A percentile compares a stretch with the other conserved stretches of the same genome.
These are phyloP conservation scores for Drosophila lacertosa DNA, from an alignment of 1,140 invertebrate species.

Conservation along the genomic window DNA sequence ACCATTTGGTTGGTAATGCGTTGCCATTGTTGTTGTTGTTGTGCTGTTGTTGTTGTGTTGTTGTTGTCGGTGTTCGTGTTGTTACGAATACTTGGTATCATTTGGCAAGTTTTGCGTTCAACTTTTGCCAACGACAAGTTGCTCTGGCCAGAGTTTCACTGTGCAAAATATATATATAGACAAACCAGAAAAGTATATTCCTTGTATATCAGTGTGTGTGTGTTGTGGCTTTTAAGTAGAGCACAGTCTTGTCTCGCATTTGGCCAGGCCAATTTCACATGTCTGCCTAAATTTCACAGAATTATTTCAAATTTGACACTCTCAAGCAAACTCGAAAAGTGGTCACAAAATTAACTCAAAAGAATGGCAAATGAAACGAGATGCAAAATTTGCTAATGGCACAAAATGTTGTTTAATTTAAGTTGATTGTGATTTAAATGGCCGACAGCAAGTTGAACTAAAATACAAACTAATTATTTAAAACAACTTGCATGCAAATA, in stretches of 20 bases:
- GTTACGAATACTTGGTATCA: slow-evolving; percentile 57
- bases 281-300: slow-evolving; percentile 24
- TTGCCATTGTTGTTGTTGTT: slow-evolving; percentile 50
- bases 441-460: no score
- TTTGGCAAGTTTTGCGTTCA: slow-evolving; percentile 52
- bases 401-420: no score
- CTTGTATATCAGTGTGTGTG: background rate
- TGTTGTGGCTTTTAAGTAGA: slow-evolving; percentile 17
- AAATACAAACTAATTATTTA: no score
- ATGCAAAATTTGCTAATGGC: no score
- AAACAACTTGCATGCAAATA: no score
- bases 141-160: slow-evolving; percentile 22
- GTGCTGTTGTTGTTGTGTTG: slow-evolving; percentile 31
- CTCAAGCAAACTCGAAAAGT: slow-evolving; percentile 19
- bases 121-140: slow-evolving; percentile 47
- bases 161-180: slow-evolving; percentile 19
- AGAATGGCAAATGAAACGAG: background rate
- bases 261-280: slow-evolving; percentile 26
- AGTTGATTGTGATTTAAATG: no score
- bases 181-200: slow-evolving; percentile 7
- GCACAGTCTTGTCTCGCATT: slow-evolving; percentile 5
- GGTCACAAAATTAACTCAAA: slow-evolving; percentile 23
- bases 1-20: slow-evolving; percentile 59
- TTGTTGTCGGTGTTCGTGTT: slow-evolving; percentile 31
- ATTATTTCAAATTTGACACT: slow-evolving; percentile 37